A percentile compares a stretch with the other conserved stretches of the same genome.
phyloP scores from a whole-genome alignment of 1,140 invertebrate genomes.

The Drosophila serrata region DNA sequence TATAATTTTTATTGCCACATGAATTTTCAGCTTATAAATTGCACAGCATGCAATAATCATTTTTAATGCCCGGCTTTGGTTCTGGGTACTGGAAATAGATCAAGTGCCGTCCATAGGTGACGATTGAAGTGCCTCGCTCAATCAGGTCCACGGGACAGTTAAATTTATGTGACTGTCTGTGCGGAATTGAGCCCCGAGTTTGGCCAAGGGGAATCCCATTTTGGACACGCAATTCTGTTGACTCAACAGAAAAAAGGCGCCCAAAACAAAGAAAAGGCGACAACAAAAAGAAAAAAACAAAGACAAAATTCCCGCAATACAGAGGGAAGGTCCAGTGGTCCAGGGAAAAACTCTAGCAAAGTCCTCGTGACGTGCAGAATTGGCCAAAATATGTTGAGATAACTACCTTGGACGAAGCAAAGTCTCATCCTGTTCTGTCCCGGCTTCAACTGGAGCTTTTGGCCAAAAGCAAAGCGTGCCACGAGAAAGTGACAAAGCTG shows the following conservation, averaged over 20 bases:
- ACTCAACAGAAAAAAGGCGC: constrained; percentile 62
- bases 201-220: constrained; percentile 21
- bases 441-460: constrained; percentile 28
- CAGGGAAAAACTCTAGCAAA: constrained; percentile 39
- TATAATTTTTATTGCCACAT: constrained; percentile 51
- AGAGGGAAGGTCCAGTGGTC: constrained; percentile 11
- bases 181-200: constrained; percentile 19
- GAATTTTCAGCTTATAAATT: constrained; percentile 66
- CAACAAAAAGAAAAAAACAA: not conserved
- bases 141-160: constrained; percentile 55
- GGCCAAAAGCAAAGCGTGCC: constrained; percentile 57
- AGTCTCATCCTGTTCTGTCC: constrained; percentile 30
- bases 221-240: constrained; percentile 70
- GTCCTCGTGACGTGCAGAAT: constrained; percentile 76
- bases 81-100: constrained; percentile 11
- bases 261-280: constrained; percentile 28
- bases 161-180: constrained; percentile 45
- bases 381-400: constrained; percentile 66
- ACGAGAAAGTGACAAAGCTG: constrained; percentile 80
- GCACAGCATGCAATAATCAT: constrained; percentile 47
- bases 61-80: constrained; percentile 32
- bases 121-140: constrained; percentile 68
- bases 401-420: constrained; percentile 40
- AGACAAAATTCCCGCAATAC: constrained; percentile 20
- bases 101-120: constrained; percentile 58